Conservation (phyloP, 2,888 invertebrate genomes). For the Anarsia innoxiella region DNA sequence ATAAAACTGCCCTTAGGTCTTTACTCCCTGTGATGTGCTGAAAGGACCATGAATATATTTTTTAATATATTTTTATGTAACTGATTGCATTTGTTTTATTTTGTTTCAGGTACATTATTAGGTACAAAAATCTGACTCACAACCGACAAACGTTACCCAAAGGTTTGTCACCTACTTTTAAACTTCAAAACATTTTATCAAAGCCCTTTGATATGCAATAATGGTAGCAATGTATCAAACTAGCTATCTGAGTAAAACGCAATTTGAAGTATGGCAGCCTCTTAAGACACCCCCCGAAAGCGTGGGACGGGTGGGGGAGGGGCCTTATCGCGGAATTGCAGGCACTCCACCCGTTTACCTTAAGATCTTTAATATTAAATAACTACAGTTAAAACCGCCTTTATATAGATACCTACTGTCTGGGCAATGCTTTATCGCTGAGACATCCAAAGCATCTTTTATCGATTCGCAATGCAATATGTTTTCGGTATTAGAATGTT, state of each 20-base stretch:
- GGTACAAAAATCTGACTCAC: no score
- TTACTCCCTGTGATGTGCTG: no score
- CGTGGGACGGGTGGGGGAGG: slow-evolving; percentile 37
- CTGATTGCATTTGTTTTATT: no score
- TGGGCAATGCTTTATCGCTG: slow-evolving; percentile 44
- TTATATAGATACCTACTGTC: slow-evolving; percentile 49
- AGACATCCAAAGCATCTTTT: slow-evolving; percentile 5
- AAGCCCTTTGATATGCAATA: slow-evolving; percentile 68
- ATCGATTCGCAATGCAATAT: slow-evolving; percentile 7
- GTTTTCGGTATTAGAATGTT: no score
- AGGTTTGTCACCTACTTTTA: background rate
- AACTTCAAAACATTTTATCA: slow-evolving; percentile 40
- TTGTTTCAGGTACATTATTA: background rate
- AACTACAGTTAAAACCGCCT: slow-evolving; percentile 61
- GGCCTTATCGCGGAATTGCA: slow-evolving; percentile 73
- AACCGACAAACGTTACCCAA: no score
- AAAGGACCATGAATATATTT: no score
- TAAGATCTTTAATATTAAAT: slow-evolving; percentile 75
- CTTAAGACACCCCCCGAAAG: slow-evolving; percentile 65
- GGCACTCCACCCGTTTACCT: slow-evolving; percentile 71
- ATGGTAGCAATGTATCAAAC: slow-evolving; percentile 70
- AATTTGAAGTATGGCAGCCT: slow-evolving; percentile 71
- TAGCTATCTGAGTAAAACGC: slow-evolving; percentile 72
- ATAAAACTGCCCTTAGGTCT: no score
- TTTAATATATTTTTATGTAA: no score